phyloP scores from a whole-genome alignment of 2,797 vertebrate species.

The Arctocebus calabarensis region DNA sequence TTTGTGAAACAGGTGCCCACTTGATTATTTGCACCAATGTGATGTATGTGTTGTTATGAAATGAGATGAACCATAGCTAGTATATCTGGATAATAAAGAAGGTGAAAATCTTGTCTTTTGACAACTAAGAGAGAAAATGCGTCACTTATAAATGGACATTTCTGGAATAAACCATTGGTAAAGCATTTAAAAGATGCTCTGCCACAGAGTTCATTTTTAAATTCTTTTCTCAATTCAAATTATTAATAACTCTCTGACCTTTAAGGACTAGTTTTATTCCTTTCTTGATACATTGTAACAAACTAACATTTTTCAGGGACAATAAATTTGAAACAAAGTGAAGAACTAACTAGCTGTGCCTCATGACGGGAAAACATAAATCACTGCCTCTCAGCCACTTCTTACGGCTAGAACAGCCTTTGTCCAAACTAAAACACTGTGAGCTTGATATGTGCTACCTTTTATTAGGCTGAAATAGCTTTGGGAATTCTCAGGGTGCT shows the following conservation, averaged over 20 bases:
- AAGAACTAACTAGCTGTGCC: not conserved
- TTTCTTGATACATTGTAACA: not conserved
- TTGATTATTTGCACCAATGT: constrained; percentile 64
- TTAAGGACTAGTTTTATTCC: not conserved
- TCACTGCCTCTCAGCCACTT: not conserved
- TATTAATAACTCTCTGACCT: constrained; percentile 35
- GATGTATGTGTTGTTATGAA: constrained; percentile 73
- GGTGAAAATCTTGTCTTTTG: constrained; percentile 14
- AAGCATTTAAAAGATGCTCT: not conserved
- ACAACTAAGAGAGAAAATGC: constrained; percentile 28
- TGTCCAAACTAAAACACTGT: constrained; percentile 32
- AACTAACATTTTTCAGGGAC: not conserved
- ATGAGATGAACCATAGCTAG: constrained; percentile 73
- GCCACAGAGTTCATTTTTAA: constrained; percentile 49
- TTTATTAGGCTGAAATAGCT: not conserved
- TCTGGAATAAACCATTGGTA: constrained; percentile 39
- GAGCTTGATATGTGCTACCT: not conserved
- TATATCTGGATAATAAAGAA: constrained; percentile 73
- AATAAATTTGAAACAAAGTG: not conserved
- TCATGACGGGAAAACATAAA: not conserved
- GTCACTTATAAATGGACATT: constrained; percentile 36
- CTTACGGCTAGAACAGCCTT: not conserved
- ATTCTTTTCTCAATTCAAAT: constrained; percentile 46
- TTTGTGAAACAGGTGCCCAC: constrained; percentile 75
- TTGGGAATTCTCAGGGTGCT: not conserved